Conservation (phyloP, 1,140 invertebrate genomes). For the Saxidomus purpurata region DNA sequence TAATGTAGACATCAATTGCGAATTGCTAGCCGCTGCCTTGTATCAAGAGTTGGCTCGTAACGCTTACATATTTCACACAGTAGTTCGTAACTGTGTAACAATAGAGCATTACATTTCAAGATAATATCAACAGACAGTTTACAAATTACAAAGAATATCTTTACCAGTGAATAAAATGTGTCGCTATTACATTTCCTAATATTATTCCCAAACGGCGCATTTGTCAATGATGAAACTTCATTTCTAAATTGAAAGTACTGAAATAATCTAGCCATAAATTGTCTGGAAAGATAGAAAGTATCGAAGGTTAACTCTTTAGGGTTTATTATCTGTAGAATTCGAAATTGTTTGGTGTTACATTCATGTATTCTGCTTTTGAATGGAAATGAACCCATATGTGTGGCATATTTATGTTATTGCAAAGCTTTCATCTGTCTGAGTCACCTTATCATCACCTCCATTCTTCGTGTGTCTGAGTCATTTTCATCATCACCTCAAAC, state of each 20-base stretch:
- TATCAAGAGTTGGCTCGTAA: no score
- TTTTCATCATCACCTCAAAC: no score
- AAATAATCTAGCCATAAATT: neutral
- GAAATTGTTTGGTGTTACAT: neutral
- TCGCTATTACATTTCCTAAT: neutral
- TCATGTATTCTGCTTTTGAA: neutral
- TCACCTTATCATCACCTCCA: no score
- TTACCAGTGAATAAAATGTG: neutral
- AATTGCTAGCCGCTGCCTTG: no score
- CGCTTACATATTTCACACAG: no score
- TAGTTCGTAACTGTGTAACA: neutral
- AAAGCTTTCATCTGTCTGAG: no score
- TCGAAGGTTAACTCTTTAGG: neutral
- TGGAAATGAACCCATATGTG: neutral
- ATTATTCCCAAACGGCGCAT: constrained; percentile 14
- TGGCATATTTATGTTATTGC: no score
- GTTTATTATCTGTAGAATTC: neutral
- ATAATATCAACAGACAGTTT: neutral
- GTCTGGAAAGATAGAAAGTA: constrained; percentile 1
- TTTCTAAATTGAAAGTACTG: constrained; percentile 6
- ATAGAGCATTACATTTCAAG: no score
- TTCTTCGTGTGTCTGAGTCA: no score
- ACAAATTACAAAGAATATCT: neutral
- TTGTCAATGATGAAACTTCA: neutral
- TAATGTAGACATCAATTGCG: no score